phyloP scores from a whole-genome alignment of 2,888 invertebrate species.

The Chydorus sphaericus region DNA sequence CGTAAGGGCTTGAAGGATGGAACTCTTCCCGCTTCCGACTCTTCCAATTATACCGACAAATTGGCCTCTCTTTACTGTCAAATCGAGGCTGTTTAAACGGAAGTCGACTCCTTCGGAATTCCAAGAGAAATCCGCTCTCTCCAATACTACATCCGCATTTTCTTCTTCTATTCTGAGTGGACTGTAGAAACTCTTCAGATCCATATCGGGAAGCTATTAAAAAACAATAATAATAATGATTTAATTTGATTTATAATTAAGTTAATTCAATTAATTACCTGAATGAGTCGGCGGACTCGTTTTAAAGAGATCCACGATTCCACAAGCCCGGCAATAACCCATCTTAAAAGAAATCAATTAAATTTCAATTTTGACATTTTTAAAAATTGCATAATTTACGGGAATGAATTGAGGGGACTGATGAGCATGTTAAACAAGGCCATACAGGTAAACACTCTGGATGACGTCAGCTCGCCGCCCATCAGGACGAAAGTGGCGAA shows the following conservation, averaged over 20 bases:
- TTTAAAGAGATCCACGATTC: slow-evolving; percentile 91
- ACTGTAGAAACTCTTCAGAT: not conserved
- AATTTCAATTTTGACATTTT: too few relatives aligned
- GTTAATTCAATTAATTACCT: not conserved
- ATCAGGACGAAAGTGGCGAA: slow-evolving; percentile 63
- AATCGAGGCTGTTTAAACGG: not conserved
- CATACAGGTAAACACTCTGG: slow-evolving; percentile 84
- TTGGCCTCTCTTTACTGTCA: slow-evolving; percentile 40
- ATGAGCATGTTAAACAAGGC: slow-evolving; percentile 93
- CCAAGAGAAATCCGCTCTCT: not conserved
- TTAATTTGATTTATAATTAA: not conserved
- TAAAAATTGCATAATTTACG: too few relatives aligned
- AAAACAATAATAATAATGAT: too few relatives aligned
- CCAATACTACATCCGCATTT: not conserved
- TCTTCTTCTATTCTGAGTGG: not conserved
- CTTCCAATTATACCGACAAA: slow-evolving; percentile 74
- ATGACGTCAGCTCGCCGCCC: slow-evolving; percentile 64
- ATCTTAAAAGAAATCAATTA: too few relatives aligned
- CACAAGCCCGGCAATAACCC: slow-evolving; percentile 91
- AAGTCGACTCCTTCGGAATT: not conserved
- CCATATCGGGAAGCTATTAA: not conserved
- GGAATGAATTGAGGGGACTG: slow-evolving; percentile 88
- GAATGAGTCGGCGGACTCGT: slow-evolving; percentile 62
- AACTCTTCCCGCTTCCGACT: slow-evolving; percentile 84
- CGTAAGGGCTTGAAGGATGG: slow-evolving; percentile 65